Conservation (phyloP, 2,888 invertebrate genomes). For the Dryadula phaetusa region DNA sequence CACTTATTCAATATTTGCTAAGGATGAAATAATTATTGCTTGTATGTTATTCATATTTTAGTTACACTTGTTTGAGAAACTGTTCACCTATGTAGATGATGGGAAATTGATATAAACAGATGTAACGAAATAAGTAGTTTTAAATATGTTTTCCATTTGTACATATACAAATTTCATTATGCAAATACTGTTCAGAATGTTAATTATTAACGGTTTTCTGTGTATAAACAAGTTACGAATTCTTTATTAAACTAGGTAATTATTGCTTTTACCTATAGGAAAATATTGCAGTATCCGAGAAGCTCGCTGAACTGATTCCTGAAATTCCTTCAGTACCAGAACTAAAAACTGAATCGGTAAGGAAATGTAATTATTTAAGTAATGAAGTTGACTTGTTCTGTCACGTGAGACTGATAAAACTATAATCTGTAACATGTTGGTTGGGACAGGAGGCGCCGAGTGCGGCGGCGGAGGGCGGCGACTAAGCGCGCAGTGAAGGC, state of each 20-base stretch:
- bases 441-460: conserved; percentile 68
- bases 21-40: not conserved
- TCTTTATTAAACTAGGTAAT: too few species aligned
- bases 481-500: conserved; percentile 47
- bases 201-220: too few species aligned
- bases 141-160: not conserved
- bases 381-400: too few species aligned
- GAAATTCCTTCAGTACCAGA: conserved; percentile 76
- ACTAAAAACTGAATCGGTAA: conserved; percentile 73
- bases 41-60: not conserved
- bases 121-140: too few species aligned
- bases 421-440: too few species aligned
- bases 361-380: conserved; percentile 10
- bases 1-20: not conserved
- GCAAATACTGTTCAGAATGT: not conserved
- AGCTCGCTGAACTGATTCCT: conserved; percentile 75
- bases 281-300: conserved; percentile 64
- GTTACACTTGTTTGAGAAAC: not conserved
- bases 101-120: not conserved
- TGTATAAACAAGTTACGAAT: too few species aligned
- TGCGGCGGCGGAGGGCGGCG: conserved; percentile 65
- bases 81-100: not conserved
- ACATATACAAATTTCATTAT: not conserved
- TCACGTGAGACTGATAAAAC: too few species aligned
- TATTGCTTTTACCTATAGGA: conserved; percentile 70